A percentile compares a stretch with the other conserved stretches of the same genome.
Conservation (phyloP, 2,797 vertebrate genomes). For the Halcyon leucocephala region DNA sequence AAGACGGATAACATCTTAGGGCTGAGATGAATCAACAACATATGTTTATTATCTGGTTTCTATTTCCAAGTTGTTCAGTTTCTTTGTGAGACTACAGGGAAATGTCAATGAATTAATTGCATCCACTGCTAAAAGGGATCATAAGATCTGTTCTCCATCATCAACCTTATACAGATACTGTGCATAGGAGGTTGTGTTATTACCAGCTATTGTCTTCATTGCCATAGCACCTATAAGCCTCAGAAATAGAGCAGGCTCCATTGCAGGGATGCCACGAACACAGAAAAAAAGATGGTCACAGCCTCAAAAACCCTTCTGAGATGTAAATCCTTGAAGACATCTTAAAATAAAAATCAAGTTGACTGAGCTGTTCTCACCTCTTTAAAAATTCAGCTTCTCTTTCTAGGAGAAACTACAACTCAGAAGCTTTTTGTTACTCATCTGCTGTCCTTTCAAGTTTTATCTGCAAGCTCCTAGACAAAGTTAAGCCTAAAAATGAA, state of each 20-base stretch:
- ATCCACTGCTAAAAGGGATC: conserved; percentile 11
- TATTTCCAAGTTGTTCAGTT: neutral
- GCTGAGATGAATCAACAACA: neutral
- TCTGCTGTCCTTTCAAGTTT: conserved; percentile 8
- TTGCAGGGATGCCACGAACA: neutral
- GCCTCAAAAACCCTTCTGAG: neutral
- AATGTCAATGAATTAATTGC: conserved; percentile 40
- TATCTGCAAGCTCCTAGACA: neutral
- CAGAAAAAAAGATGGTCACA: neutral
- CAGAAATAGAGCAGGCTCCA: neutral
- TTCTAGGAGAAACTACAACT: neutral
- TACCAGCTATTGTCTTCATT: neutral
- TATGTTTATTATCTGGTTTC: neutral
- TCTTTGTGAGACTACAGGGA: conserved; percentile 30
- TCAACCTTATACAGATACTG: neutral
- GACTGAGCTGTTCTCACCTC: neutral
- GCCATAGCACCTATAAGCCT: neutral
- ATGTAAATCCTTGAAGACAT: neutral
- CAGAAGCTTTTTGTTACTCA: neutral
- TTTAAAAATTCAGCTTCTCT: conserved; percentile 1
- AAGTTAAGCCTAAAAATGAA: neutral
- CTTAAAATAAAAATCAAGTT: neutral
- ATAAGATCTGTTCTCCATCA: neutral
- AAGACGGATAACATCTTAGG: neutral
- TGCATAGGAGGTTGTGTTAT: neutral